Evolutionary conservation across 2,113 vertebrate genomes (phyloP).

Genomic region (Spheniscus mendiculus): DNA sequence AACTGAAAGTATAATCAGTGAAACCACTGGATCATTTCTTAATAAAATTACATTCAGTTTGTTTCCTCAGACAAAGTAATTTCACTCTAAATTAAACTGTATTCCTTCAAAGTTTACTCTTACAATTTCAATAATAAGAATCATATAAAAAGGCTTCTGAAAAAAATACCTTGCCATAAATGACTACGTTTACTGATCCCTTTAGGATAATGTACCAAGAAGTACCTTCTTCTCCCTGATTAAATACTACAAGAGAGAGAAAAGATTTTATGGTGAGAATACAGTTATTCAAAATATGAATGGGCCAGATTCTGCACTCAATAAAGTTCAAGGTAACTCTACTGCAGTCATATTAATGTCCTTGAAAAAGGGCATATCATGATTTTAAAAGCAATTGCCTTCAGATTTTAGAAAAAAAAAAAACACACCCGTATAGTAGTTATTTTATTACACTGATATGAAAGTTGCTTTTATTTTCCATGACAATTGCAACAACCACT

Average conservation of each 20-base stretch:
- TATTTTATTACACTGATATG: not conserved
- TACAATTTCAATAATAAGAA: constrained; percentile 27
- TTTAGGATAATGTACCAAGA: constrained; percentile 99
- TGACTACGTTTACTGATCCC: constrained; percentile 97
- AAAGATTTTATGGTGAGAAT: constrained; percentile 61
- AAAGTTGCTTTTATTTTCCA: not conserved
- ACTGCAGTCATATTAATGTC: not conserved
- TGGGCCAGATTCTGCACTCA: not conserved
- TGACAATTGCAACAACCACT: not conserved
- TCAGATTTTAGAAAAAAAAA: not conserved
- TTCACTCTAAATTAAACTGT: not conserved
- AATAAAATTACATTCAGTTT: constrained; percentile 27
- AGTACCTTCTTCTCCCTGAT: constrained; percentile 97
- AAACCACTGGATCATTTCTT: constrained; percentile 26
- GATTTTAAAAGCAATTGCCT: not conserved
- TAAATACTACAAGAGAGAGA: constrained; percentile 89
- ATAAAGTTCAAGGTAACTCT: not conserved
- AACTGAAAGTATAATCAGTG: constrained; percentile 3
- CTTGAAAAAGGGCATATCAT: not conserved
- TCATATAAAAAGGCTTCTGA: constrained; percentile 36
- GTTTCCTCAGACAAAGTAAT: constrained; percentile 3
- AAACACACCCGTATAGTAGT: not conserved
- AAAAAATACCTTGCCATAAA: constrained; percentile 94
- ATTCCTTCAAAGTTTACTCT: constrained; percentile 37
- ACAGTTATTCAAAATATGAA: constrained; percentile 18